Percentiles rank a stretch among this genome's conserved stretches.
These are phyloP conservation scores for Galbula dea DNA, from an alignment of 2,113 vertebrate genomes.

Conservation along the genomic window DNA sequence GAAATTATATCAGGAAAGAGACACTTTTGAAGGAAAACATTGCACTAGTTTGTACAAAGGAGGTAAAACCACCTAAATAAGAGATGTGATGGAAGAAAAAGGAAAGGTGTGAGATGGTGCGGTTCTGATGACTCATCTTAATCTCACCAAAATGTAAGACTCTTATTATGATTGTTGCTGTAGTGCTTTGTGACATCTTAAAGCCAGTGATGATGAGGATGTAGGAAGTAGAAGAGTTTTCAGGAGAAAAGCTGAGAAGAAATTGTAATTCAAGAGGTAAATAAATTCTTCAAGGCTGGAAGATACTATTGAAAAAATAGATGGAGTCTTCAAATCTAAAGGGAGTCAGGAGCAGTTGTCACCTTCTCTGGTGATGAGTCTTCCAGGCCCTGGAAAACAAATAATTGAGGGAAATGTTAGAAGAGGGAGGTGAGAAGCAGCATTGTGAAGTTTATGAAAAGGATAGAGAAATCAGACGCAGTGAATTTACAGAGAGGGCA, in stretches of 20 bases:
- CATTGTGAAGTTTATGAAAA: not conserved
- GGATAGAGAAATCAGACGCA: not conserved
- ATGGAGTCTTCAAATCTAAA: not conserved
- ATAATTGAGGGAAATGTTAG: not conserved
- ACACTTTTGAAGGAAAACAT: not conserved
- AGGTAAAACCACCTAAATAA: not conserved
- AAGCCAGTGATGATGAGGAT: not conserved
- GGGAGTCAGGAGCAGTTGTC: not conserved
- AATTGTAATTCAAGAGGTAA: not conserved
- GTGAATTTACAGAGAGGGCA: not conserved
- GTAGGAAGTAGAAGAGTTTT: not conserved
- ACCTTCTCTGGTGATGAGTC: not conserved
- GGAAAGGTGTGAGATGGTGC: not conserved
- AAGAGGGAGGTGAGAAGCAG: not conserved
- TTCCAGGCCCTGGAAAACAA: not conserved
- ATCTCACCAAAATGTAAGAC: not conserved
- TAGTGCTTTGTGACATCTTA: not conserved
- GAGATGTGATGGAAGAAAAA: not conserved
- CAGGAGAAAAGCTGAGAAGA: not conserved
- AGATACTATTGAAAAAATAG: not conserved
- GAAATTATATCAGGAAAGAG: not conserved
- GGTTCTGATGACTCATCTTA: not conserved
- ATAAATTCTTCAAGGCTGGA: not conserved
- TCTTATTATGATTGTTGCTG: not conserved
- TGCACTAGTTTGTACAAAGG: not conserved